Conservation (phyloP, 2,113 vertebrate species). For the Hippocampus barbouri region DNA sequence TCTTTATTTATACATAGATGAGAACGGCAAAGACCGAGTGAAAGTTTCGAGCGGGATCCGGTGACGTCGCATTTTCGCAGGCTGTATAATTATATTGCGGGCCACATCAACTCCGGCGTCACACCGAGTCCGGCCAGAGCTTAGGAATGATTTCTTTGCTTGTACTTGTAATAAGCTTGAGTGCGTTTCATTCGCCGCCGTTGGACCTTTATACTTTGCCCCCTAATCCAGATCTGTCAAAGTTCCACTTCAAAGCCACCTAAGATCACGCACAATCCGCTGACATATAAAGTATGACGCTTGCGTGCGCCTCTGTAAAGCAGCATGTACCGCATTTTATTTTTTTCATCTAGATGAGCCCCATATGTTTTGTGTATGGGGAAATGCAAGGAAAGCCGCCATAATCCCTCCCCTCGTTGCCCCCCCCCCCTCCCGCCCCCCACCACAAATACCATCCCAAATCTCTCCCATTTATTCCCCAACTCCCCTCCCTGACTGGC, state of each 20-base stretch:
- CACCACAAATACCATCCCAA: constrained; percentile 2
- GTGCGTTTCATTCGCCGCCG: constrained; percentile 73
- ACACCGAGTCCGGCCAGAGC: constrained; percentile 13
- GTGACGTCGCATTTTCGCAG: constrained; percentile 47
- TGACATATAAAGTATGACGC: constrained; percentile 35
- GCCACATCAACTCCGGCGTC: constrained; percentile 54
- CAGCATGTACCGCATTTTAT: background rate
- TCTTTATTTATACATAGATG: constrained; percentile 9
- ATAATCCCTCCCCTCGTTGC: constrained; percentile 23
- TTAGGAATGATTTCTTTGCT: background rate
- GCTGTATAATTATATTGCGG: constrained; percentile 60
- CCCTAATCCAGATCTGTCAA: constrained; percentile 78
- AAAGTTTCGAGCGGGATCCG: constrained; percentile 49
- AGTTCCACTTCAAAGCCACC: constrained; percentile 66
- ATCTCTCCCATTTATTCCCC: constrained; percentile 17
- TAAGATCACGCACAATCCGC: constrained; percentile 46
- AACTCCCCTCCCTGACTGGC: background rate
- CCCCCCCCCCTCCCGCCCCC: constrained; percentile 11
- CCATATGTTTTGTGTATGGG: constrained; percentile 28
- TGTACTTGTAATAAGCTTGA: constrained; percentile 66
- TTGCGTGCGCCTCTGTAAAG: constrained; percentile 14
- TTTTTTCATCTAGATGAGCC: constrained; percentile 22
- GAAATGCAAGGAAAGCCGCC: constrained; percentile 35
- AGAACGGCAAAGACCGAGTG: constrained; percentile 13
- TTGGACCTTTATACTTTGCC: constrained; percentile 80